Conservation (phyloP, 2,113 vertebrate species). For the Pachyramphus minor region DNA sequence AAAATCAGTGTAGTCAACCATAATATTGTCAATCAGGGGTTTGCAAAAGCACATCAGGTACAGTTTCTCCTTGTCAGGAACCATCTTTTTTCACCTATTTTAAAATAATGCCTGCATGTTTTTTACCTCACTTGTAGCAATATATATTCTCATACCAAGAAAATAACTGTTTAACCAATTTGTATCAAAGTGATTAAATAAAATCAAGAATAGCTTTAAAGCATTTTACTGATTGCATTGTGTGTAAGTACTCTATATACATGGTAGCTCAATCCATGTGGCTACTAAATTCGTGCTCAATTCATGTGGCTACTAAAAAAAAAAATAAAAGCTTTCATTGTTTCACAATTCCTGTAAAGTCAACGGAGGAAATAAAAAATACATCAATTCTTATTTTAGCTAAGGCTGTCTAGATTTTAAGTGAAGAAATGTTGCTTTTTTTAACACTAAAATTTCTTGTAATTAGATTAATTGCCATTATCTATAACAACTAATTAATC, state of each 20-base stretch:
- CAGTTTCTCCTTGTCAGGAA: background rate
- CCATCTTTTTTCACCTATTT: background rate
- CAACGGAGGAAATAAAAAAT: background rate
- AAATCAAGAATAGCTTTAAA: background rate
- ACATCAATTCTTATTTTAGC: background rate
- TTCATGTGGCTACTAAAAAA: background rate
- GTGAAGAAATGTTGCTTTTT: background rate
- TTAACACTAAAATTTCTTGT: background rate
- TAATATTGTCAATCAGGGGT: background rate
- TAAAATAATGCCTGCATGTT: background rate
- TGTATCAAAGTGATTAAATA: background rate
- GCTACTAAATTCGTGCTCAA: too few species aligned
- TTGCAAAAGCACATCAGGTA: background rate
- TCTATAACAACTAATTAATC: conserved; percentile 11
- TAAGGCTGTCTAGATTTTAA: background rate
- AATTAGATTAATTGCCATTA: conserved; percentile 20
- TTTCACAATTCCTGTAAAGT: background rate
- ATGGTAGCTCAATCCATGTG: background rate
- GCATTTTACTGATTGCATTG: background rate
- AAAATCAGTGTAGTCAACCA: background rate
- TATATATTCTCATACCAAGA: background rate
- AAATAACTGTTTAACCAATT: background rate
- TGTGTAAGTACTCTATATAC: background rate
- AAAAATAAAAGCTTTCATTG: too few species aligned
- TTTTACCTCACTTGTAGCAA: background rate